These are phyloP conservation scores for Cheilosia pagana DNA, from an alignment of 2,888 invertebrate genomes.

Conservation along the genomic window DNA sequence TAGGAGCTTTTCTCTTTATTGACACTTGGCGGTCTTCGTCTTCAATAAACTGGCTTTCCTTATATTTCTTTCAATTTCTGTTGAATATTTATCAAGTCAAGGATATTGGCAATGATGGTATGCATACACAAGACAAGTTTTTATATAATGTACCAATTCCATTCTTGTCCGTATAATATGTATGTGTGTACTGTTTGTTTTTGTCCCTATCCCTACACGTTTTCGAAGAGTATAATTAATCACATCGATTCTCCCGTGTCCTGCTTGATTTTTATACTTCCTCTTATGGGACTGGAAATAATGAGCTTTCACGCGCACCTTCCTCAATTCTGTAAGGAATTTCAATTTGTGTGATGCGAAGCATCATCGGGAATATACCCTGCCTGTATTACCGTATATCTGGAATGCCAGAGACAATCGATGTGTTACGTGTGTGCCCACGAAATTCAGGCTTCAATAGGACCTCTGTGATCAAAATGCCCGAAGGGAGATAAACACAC, in stretches of 20 bases:
- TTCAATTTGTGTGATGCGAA: slow-evolving; percentile 32
- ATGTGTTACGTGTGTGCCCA: slow-evolving; percentile 3
- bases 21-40: slow-evolving; percentile 1
- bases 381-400: not conserved
- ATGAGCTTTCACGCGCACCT: slow-evolving; percentile 22
- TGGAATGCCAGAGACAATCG: slow-evolving; percentile 7
- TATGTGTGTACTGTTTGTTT: not conserved
- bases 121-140: not conserved
- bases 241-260: not conserved
- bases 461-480: slow-evolving; percentile 13
- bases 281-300: slow-evolving; percentile 3
- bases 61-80: slow-evolving; percentile 4
- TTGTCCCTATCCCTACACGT: not conserved
- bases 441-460: not conserved
- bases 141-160: not conserved
- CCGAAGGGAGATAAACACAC: slow-evolving; percentile 5
- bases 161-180: not conserved
- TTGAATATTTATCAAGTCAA: slow-evolving; percentile 13
- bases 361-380: not conserved
- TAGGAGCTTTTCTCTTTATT: not conserved
- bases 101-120: not conserved
- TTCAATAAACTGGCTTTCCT: not conserved
- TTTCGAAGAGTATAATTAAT: not conserved
- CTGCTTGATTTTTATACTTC: slow-evolving; percentile 3
- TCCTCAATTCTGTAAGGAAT: not conserved